These are phyloP conservation scores for Acanthosepion lycidas DNA, from an alignment of 2,888 invertebrate species.

Conservation along the genomic window DNA sequence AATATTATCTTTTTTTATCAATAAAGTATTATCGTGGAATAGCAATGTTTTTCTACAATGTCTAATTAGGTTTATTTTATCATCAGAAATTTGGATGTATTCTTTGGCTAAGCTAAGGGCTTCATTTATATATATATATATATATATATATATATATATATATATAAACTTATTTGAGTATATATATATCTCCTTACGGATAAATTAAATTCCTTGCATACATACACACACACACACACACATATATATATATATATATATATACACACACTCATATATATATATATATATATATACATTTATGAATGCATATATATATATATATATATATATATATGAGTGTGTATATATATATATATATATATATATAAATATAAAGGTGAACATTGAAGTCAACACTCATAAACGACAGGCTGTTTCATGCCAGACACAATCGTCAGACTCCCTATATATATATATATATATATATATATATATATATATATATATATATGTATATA, in stretches of 20 bases:
- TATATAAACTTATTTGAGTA: too few relatives aligned
- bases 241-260: background rate
- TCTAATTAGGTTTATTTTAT: too few relatives aligned
- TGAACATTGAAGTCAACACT: background rate
- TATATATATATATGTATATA: background rate
- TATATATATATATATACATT: background rate
- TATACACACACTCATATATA: background rate
- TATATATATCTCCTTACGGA: too few relatives aligned
- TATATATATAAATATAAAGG: background rate
- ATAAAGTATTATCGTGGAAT: too few relatives aligned
- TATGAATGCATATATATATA: background rate
- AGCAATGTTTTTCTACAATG: too few relatives aligned
- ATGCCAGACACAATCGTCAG: too few relatives aligned
- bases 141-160: background rate
- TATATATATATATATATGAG: background rate
- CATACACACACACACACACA: background rate
- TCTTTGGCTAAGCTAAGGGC: too few relatives aligned
- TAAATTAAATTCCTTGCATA: background rate
- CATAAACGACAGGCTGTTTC: background rate
- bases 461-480: slow-evolving; percentile 33
- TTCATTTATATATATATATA: background rate
- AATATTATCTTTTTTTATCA: too few relatives aligned
- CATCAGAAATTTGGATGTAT: too few relatives aligned
- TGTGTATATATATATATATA: background rate
- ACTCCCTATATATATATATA: background rate